Percentiles rank a stretch among this genome's conserved stretches.
Conservation (phyloP, 2,888 invertebrate species). For the Ptilodon capucinus region DNA sequence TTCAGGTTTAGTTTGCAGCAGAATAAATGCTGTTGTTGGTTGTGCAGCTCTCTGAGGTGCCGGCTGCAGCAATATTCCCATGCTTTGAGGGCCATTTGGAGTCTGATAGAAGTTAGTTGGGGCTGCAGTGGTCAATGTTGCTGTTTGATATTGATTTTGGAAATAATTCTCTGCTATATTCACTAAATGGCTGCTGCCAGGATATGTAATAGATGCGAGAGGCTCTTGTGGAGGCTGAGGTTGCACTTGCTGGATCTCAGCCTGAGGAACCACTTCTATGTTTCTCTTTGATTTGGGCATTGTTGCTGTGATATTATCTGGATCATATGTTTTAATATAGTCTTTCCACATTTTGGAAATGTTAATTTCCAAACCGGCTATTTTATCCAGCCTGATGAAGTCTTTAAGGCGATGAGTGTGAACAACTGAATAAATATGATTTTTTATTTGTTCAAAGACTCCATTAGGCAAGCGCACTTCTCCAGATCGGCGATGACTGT, state of each 20-base stretch:
- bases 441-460: constrained; percentile 78
- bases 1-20: constrained; percentile 71
- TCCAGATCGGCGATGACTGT: constrained; percentile 76
- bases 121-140: constrained; percentile 57
- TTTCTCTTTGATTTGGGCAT: constrained; percentile 75
- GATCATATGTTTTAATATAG: constrained; percentile 80
- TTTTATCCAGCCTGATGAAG: constrained; percentile 78
- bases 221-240: constrained; percentile 55
- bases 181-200: constrained; percentile 73
- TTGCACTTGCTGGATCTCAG: constrained; percentile 43
- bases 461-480: constrained; percentile 76
- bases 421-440: constrained; percentile 79
- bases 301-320: constrained; percentile 75
- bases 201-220: constrained; percentile 65
- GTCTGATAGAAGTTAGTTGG: constrained; percentile 74
- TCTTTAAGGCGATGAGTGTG: constrained; percentile 79
- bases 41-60: constrained; percentile 62
- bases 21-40: constrained; percentile 69
- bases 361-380: constrained; percentile 81
- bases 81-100: constrained; percentile 66
- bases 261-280: constrained; percentile 50
- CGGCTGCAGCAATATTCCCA: constrained; percentile 72
- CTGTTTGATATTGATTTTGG: constrained; percentile 74
- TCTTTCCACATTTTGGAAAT: constrained; percentile 84
- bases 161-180: constrained; percentile 79